Percentiles rank a stretch among this genome's conserved stretches.
phyloP scores from a whole-genome alignment of 2,113 vertebrate genomes.

The Oncorhynchus gorbuscha region DNA sequence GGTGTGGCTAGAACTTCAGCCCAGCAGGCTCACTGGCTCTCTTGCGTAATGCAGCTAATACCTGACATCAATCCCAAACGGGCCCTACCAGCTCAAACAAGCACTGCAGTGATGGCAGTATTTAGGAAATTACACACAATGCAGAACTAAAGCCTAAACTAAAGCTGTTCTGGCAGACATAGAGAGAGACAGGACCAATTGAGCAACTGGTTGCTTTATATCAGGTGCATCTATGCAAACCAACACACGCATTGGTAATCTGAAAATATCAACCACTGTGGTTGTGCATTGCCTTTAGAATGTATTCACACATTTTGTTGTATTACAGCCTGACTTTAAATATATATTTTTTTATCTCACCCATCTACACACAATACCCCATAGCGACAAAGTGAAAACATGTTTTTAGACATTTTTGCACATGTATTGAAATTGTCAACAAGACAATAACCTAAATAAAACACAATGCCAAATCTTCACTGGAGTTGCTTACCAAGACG shows the following conservation, averaged over 20 bases:
- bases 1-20: slow-evolving; percentile 13
- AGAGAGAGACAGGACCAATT: not conserved
- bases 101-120: slow-evolving; percentile 34
- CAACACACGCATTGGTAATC: not conserved
- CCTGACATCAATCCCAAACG: slow-evolving; percentile 30
- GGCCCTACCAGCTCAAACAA: slow-evolving; percentile 44
- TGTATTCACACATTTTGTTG: too few relatives aligned
- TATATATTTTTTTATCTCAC: too few relatives aligned
- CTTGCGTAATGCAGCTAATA: slow-evolving; percentile 43
- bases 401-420: too few relatives aligned
- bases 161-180: slow-evolving; percentile 11
- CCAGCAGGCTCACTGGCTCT: slow-evolving; percentile 4
- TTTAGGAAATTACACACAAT: slow-evolving; percentile 36
- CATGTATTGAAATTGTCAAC: too few relatives aligned
- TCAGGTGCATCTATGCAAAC: slow-evolving; percentile 9
- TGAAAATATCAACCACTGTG: not conserved
- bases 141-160: slow-evolving; percentile 33
- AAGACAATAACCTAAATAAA: too few relatives aligned
- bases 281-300: not conserved
- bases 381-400: too few relatives aligned
- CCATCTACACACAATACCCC: too few relatives aligned
- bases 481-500: too few relatives aligned
- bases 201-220: not conserved
- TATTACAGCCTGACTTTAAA: too few relatives aligned
- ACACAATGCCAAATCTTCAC: too few relatives aligned